Base-by-base conservation (phyloP, 2,113 vertebrate species). In the Seriola dumerili region DNA sequence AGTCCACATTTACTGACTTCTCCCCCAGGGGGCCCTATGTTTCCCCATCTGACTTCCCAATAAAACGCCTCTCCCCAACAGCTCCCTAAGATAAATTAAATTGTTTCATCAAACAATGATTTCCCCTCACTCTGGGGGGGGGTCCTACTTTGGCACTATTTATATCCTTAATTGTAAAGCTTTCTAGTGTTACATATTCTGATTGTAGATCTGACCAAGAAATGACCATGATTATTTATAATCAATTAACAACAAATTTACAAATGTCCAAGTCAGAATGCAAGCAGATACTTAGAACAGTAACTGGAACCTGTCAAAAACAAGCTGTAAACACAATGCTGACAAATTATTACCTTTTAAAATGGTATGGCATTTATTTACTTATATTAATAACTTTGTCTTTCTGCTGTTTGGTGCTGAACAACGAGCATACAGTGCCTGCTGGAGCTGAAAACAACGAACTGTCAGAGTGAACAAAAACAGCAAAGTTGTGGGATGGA, bases 1-100 rank as follows among this genome's bases (percentile, higher is more conserved):
- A 84, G 85, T 87, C 78, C 63, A 85, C 85, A 84, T 71, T 85
- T 80, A 68, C 79, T 10, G 63, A 71, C 77, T 83, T 78, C 36
- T 55, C 59, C 44, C 81, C 64, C 59, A 0, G 46, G 80, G 84
- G 68, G 72, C 19, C 13, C 66, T 11, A 17, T 80, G 76, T 81
- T 80, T 89, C 72, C 85, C 88, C 85, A 81, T 85, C 76, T 89
- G 74, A 88, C 73, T 72, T 68, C 73, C 73, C 71, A 36, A 77
- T 70, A 85, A 84, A 84, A 76, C 13, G 29, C 58, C 78, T 81
- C 42, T 76, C 19, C 69, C 62, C 5, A 4, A 65, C 38, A 34
- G 70, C 58, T 80, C 50, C 61, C 29, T 50, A 8, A 79, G 66
- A 83, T 80, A 83, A 84, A 89, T 85, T 29, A 88, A 81, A 89